phyloP scores from a whole-genome alignment of 2,113 vertebrate species.

The Thryonomys swinderianus region DNA sequence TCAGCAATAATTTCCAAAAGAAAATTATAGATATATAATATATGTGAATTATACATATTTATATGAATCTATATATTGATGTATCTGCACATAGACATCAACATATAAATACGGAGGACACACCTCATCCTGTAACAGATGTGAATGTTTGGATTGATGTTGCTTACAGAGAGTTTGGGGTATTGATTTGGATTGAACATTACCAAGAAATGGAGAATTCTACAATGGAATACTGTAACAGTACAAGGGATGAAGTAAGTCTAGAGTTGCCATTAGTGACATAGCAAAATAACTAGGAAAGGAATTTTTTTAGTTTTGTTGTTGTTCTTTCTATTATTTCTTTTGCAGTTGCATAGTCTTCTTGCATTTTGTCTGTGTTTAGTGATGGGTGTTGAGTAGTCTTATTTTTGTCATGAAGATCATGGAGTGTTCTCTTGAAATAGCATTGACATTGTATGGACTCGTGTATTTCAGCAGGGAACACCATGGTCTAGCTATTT shows the following conservation, averaged over 20 bases:
- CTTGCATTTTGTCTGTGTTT: constrained; percentile 1
- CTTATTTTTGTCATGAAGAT: constrained; percentile 56
- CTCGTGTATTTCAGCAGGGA: constrained; percentile 65
- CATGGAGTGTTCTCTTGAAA: constrained; percentile 43
- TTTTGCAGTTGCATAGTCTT: neutral
- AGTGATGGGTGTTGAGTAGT: constrained; percentile 26
- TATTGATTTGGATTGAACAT: neutral
- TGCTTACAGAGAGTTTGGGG: neutral
- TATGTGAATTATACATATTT: neutral
- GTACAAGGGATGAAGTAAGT: neutral
- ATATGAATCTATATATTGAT: neutral
- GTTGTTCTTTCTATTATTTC: neutral
- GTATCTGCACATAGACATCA: neutral
- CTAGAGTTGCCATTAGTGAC: neutral
- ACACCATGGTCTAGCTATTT: constrained; percentile 66
- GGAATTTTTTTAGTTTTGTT: neutral
- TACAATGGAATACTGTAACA: neutral
- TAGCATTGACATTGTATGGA: constrained; percentile 52
- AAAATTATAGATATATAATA: neutral
- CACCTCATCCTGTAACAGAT: neutral
- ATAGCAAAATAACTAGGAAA: neutral
- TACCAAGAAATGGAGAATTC: neutral
- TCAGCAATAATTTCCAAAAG: constrained; percentile 33
- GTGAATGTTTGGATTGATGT: neutral
- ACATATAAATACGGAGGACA: neutral